phyloP scores from a whole-genome alignment of 2,888 invertebrate genomes.

The Drosophila gaucha region DNA sequence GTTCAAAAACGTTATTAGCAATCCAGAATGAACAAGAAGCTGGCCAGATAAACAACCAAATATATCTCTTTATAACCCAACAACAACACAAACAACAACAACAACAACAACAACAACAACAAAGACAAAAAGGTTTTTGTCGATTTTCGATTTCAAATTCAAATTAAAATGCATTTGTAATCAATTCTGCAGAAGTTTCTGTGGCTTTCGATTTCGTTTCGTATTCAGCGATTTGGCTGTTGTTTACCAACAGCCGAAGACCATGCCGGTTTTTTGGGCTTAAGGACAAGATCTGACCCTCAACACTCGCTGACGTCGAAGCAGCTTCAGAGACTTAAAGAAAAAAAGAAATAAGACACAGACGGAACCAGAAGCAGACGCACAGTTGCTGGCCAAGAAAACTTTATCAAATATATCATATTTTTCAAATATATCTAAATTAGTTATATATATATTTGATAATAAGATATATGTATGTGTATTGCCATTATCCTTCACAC shows the following conservation, averaged over 20 bases:
- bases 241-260: slow-evolving; percentile 36
- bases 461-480: too few relatives aligned
- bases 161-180: slow-evolving; percentile 59
- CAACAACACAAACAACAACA: neutral
- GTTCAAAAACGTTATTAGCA: slow-evolving; percentile 49
- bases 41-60: slow-evolving; percentile 13
- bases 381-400: slow-evolving; percentile 35
- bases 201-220: slow-evolving; percentile 39
- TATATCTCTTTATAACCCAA: neutral
- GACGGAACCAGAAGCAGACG: slow-evolving; percentile 39
- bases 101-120: neutral
- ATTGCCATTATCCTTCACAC: too few relatives aligned
- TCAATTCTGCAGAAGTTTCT: slow-evolving; percentile 54
- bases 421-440: neutral
- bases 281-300: slow-evolving; percentile 76
- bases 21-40: slow-evolving; percentile 26
- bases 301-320: slow-evolving; percentile 15
- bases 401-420: slow-evolving; percentile 8
- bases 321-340: slow-evolving; percentile 8
- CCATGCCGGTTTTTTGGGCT: slow-evolving; percentile 59
- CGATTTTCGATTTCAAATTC: slow-evolving; percentile 28
- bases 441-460: neutral
- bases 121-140: slow-evolving; percentile 1
- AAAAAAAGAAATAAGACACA: neutral
- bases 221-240: slow-evolving; percentile 36